Evolutionary conservation across 2,888 invertebrate genomes (phyloP), one percentile per base, ranked within the genome.

Genomic region (Synanthedon myopaeformis): DNA sequence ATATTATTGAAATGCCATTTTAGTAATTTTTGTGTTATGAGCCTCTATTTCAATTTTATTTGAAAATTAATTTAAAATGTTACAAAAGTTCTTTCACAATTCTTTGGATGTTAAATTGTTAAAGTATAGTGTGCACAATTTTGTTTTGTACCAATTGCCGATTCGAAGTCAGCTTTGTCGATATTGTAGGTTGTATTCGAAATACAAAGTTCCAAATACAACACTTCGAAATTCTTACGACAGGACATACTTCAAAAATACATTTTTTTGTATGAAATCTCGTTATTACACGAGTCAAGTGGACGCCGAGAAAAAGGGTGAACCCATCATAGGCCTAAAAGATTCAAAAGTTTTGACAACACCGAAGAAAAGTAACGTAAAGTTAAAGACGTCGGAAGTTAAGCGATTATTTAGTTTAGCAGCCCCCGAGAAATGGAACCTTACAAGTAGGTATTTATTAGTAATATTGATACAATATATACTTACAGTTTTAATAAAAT

Each of bases 351-450:
- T 64, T 41, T 61, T 80, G 64, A 65, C 67, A 45, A 62, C 74
- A 42, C 64, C 79, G 42, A 80, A 81, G 59, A 84, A 83, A 70
- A 80, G 82, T 50, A 85, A 81, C 60, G 79, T 80, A 14, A 85
- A 83, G 69, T 79, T 87, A 80, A 89, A 88, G 65, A 78, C 80
- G 64, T 82, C 90, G 1, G 90, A 91, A 65, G 56, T 90, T 51
- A 85, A 77, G 61, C 75, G 91, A 60, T 73, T 91, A 57, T 79
- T 91, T 65, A 77, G 86, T 53, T 79, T 91, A 67, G 91, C 91
- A 11, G 89, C 87, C 64, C 91, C 91, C 42, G 91, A 91, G 67
- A 90, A 90, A 88, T 91, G 90, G 90, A 90, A 85, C 55, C 74
- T 91, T 57, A 75, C 89, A 61, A 88, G 90, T 90, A 67, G 5